Base-by-base conservation (phyloP, 2,113 vertebrate species). In the Eolophus roseicapilla region DNA sequence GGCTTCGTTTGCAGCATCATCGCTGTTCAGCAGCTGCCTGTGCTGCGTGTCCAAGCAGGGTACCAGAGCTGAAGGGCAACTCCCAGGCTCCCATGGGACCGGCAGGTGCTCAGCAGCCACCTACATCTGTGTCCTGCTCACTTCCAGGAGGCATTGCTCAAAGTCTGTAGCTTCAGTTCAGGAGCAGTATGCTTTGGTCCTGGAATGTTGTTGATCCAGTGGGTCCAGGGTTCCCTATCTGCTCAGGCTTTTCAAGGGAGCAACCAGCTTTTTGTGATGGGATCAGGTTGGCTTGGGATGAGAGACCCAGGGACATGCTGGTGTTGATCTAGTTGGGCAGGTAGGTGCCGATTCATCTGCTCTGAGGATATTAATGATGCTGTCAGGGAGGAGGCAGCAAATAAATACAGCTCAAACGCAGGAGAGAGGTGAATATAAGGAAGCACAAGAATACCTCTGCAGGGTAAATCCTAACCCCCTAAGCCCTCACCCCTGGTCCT, bases 151-250 rank as follows among this genome's bases (percentile, higher is more conserved):
- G 11, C 37, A 53, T 59, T 15, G 13, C 49, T 52, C 62, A 49
- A 67, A 49, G 29, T 37, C 29, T 12, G 0, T 47, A 13, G 13
- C 41, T 67, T 47, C 27, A 11, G 19, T 41, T 33, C 6, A 4
- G 17, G 43, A 77, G 4, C 3, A 3, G 10, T 10, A 33, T 12
- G 31, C 43, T 63, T 88, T 69, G 46, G 62, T 82, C 37, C 43
- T 81, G 68, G 28, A 21, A 28, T 4, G 1, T 27, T 2, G 2
- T 35, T 2, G 3, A 25, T 35, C n/a, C 31, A 4, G 7, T 5
- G 24, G 15, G 47, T 31, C 68, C 68, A 21, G 18, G 10, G 18
- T 9, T 86, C 59, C 35, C 73, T 49, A 27, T 14, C 73, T 71
- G 47, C 73, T 73, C 5, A 6, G 43, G 37, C 17, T 76, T 87